phyloP scores from a whole-genome alignment of 2,797 vertebrate species.

The Pseudochaenichthys georgianus region DNA sequence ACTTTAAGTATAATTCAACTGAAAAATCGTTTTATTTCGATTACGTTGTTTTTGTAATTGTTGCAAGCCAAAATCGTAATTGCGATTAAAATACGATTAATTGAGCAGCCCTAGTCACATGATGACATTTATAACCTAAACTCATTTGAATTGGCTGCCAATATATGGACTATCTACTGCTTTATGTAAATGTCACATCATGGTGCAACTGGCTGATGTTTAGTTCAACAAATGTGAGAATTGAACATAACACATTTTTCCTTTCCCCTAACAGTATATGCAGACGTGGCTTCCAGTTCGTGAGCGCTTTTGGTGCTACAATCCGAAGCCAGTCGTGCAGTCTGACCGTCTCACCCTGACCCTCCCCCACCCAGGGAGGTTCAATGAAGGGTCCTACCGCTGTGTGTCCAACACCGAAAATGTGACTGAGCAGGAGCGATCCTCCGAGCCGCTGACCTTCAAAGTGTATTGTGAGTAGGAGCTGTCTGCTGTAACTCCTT shows the following conservation, averaged over 20 bases:
- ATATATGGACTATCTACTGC: background rate
- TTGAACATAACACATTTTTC: background rate
- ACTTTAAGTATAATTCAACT: too few relatives aligned
- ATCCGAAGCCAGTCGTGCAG: background rate
- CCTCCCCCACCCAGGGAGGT: constrained; percentile 41
- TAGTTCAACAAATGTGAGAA: background rate
- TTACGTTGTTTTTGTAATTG: too few relatives aligned
- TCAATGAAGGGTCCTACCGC: constrained; percentile 77
- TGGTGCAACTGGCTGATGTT: background rate
- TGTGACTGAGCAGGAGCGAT: constrained; percentile 54
- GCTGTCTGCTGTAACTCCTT: background rate
- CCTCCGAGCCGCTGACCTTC: constrained; percentile 70
- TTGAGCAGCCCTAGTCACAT: too few relatives aligned
- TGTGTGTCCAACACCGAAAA: constrained; percentile 73
- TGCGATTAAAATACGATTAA: too few relatives aligned
- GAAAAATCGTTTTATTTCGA: too few relatives aligned
- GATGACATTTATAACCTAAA: background rate
- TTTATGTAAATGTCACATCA: constrained; percentile 9
- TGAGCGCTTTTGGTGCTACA: constrained; percentile 21
- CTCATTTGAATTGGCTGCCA: background rate
- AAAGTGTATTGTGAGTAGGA: constrained; percentile 82
- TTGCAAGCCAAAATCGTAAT: too few relatives aligned
- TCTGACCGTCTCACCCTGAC: constrained; percentile 44
- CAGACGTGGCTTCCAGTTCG: constrained; percentile 32
- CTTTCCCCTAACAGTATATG: constrained; percentile 34